These are phyloP conservation scores for Apostichopus japonicus DNA, from an alignment of 35 echinoderm and acorn worm species.

Conservation along the genomic window DNA sequence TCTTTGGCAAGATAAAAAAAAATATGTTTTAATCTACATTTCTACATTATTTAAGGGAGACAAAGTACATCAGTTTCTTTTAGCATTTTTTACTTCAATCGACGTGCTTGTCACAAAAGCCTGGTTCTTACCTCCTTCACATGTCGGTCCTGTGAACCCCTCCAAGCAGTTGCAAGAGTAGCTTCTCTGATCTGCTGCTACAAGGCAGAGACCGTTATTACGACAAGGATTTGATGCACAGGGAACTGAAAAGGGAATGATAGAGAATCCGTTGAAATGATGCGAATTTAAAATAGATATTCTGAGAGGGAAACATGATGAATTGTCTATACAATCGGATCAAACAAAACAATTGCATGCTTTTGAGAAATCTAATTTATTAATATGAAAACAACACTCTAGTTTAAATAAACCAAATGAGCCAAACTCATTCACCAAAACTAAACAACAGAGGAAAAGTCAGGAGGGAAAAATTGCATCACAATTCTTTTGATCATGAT, in stretches of 20 bases:
- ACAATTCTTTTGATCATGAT: no score
- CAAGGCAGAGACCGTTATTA: constrained; percentile 17
- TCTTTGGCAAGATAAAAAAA: neutral
- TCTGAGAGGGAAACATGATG: no score
- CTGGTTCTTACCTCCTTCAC: constrained; percentile 11
- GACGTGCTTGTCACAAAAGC: neutral
- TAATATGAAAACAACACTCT: no score
- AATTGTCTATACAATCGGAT: no score
- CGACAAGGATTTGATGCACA: constrained; percentile 39
- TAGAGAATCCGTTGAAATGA: neutral
- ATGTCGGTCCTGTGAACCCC: constrained; percentile 39
- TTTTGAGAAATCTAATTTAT: no score
- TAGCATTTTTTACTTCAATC: neutral
- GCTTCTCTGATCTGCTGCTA: neutral
- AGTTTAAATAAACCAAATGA: no score
- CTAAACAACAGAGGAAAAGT: no score
- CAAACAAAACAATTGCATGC: no score
- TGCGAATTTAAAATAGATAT: no score
- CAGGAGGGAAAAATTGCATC: no score
- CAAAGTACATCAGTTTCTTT: neutral
- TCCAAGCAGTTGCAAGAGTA: constrained; percentile 24
- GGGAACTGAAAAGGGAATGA: neutral
- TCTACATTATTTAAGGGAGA: neutral
- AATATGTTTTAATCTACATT: neutral
- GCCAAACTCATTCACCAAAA: no score